Base-by-base conservation (phyloP, 2,797 vertebrate species). In the Melanogrammus aeglefinus region DNA sequence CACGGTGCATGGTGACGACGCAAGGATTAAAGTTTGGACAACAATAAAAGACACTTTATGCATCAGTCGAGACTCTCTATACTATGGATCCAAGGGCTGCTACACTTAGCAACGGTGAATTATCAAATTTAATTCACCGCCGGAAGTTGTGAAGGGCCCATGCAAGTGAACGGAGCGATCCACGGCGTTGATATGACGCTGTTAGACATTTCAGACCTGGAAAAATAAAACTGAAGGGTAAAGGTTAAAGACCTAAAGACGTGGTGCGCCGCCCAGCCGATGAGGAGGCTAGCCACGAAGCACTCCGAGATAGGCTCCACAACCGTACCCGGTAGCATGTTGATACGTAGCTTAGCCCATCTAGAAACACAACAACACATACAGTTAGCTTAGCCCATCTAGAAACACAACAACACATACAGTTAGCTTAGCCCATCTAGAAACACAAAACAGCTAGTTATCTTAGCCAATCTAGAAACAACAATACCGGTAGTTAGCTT, bases 271-370 rank as follows among this genome's bases (percentile, higher is more conserved):
- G 97, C 96, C 97, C 97, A 99, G 88, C 98, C 96, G 73, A 99
- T 99, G 89, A 99, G 96, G 75, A 99, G 96, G 86, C 97, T 98
- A 70, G 97, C 96, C 86, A 99, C 95, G 85, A 99, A 99, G 85
- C 98, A 99, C 91, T 99, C 98, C 0, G 98, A 98, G 80, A 99
- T 95, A 2, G 98, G 98, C 84, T 99, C 98, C 82, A 97, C 94
- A 80, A 99, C 96, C 5, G 97, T 99, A 72, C 94, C 96, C 10
- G 98, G 98, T 39, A 99, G 92, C 98, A 99, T 99, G 91, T 99
- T 99, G 87, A 99, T 97, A 82, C 98, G 89, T 71, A 99, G 86
- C 89, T 99, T 99, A 21, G 98, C 96, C 98, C 98, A 99, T 85
- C 98, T 33, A 33, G 31, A 33, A 47, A 47, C 44, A 18, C 44